A percentile compares a stretch with the other conserved stretches of the same genome.
These are phyloP conservation scores for Oryzias javanicus DNA, from an alignment of 2,113 vertebrate genomes.

Conservation along the genomic window DNA sequence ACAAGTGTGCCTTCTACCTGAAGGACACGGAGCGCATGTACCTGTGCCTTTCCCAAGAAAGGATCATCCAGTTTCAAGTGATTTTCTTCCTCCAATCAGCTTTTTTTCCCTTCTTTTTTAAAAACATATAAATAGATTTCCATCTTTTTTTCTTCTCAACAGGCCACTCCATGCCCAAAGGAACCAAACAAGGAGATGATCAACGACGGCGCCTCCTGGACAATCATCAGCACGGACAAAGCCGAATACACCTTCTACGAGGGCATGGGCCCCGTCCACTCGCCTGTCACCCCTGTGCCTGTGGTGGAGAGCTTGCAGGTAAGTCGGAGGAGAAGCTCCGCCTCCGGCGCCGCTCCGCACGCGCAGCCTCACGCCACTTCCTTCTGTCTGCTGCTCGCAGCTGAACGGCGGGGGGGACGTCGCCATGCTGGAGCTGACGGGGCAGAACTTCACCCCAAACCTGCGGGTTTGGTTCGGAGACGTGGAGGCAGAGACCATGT, in stretches of 20 bases:
- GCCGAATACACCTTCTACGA: slow-evolving; percentile 99
- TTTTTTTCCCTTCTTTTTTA: neutral
- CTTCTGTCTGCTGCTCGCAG: slow-evolving; percentile 60
- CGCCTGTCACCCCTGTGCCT: slow-evolving; percentile 97
- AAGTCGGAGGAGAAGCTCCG: neutral
- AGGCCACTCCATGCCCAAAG: slow-evolving; percentile 99
- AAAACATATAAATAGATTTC: neutral
- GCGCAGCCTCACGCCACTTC: too few species aligned
- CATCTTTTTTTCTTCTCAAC: neutral
- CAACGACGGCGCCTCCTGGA: slow-evolving; percentile 99
- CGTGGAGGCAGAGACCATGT: slow-evolving; percentile 99
- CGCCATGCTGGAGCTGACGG: slow-evolving; percentile 98
- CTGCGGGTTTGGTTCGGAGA: slow-evolving; percentile 99
- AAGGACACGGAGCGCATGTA: slow-evolving; percentile 99
- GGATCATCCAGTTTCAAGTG: slow-evolving; percentile 99
- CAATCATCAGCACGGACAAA: slow-evolving; percentile 99
- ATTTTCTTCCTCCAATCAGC: slow-evolving; percentile 36
- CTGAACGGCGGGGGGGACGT: slow-evolving; percentile 96
- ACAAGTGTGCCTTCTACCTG: slow-evolving; percentile 99
- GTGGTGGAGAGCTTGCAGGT: slow-evolving; percentile 99
- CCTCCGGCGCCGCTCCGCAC: too few species aligned
- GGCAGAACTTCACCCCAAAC: slow-evolving; percentile 99
- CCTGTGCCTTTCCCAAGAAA: slow-evolving; percentile 99
- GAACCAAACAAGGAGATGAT: slow-evolving; percentile 99
- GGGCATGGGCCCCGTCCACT: slow-evolving; percentile 97